Percentiles rank a stretch among this genome's conserved stretches.
Conservation (phyloP, 2,797 vertebrate species). For the Catharus ustulatus region DNA sequence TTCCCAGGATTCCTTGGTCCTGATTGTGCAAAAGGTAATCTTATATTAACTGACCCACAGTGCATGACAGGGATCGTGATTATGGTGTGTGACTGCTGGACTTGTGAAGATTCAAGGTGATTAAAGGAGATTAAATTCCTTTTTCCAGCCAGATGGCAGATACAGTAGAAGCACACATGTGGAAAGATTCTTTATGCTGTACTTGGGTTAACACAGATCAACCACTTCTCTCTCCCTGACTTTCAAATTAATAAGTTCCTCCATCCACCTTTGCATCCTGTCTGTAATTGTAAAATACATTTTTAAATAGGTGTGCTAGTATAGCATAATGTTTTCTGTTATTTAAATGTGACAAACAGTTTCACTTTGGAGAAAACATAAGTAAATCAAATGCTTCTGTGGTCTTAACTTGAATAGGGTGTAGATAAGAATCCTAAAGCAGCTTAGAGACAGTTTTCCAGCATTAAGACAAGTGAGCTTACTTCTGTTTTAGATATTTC, state of each 20-base stretch:
- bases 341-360: neutral
- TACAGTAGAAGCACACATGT: neutral
- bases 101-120: constrained; percentile 40
- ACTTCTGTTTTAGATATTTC: neutral
- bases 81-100: constrained; percentile 6
- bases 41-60: neutral
- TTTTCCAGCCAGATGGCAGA: constrained; percentile 23
- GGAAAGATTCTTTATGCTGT: neutral
- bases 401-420: neutral
- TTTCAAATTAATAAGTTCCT: neutral
- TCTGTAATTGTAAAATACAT: neutral
- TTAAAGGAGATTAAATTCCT: constrained; percentile 51
- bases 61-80: neutral
- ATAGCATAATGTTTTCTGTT: neutral
- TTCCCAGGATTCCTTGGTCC: constrained; percentile 94
- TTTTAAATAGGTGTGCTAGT: neutral
- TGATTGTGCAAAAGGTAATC: constrained; percentile 93
- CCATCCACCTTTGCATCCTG: neutral
- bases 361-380: neutral
- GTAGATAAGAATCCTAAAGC: constrained; percentile 10
- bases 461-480: neutral
- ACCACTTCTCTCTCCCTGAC: neutral
- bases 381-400: neutral
- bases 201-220: neutral
- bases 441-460: neutral